Evolutionary conservation across 2,797 vertebrate genomes (phyloP).

Genomic region (Sandelia bainsii): DNA sequence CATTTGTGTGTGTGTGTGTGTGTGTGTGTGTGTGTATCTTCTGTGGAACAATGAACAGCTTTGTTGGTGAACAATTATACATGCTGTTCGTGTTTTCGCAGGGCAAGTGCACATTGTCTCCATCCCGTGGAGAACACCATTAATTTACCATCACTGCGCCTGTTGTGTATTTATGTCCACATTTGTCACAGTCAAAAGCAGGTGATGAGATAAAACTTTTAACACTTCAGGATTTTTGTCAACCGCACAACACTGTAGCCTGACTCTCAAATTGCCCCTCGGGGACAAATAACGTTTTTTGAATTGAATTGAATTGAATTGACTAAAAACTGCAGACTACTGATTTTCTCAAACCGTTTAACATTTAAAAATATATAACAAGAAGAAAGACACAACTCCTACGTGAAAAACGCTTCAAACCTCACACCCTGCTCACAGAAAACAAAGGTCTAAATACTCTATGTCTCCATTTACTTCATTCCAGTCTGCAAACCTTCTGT

Average conservation of each 20-base stretch:
- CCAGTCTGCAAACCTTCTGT: slow-evolving; percentile 6
- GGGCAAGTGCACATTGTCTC: slow-evolving; percentile 48
- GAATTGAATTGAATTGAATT: too few relatives aligned
- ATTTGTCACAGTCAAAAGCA: slow-evolving; percentile 67
- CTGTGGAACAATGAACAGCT: slow-evolving; percentile 53
- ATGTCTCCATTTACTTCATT: slow-evolving; percentile 7
- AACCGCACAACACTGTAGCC: slow-evolving; percentile 39
- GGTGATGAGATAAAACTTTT: slow-evolving; percentile 57
- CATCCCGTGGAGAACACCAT: slow-evolving; percentile 50
- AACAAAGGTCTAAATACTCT: slow-evolving; percentile 7
- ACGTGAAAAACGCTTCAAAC: slow-evolving; percentile 6
- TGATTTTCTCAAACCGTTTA: slow-evolving; percentile 63
- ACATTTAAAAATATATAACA: slow-evolving; percentile 55
- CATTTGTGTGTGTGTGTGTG: slow-evolving; percentile 22
- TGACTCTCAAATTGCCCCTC: too few relatives aligned
- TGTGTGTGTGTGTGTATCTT: slow-evolving; percentile 27
- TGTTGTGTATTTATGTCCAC: slow-evolving; percentile 37
- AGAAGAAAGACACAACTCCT: slow-evolving; percentile 35
- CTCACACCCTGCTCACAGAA: slow-evolving; percentile 16
- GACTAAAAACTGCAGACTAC: slow-evolving; percentile 59
- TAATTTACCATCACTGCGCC: slow-evolving; percentile 28
- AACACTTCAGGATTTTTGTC: slow-evolving; percentile 47
- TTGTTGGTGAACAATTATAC: slow-evolving; percentile 70
- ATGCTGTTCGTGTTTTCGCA: slow-evolving; percentile 69
- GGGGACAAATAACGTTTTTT: too few relatives aligned